Evolutionary conservation across 2,113 vertebrate species (phyloP).

Genomic region (Bagarius yarrelli): DNA sequence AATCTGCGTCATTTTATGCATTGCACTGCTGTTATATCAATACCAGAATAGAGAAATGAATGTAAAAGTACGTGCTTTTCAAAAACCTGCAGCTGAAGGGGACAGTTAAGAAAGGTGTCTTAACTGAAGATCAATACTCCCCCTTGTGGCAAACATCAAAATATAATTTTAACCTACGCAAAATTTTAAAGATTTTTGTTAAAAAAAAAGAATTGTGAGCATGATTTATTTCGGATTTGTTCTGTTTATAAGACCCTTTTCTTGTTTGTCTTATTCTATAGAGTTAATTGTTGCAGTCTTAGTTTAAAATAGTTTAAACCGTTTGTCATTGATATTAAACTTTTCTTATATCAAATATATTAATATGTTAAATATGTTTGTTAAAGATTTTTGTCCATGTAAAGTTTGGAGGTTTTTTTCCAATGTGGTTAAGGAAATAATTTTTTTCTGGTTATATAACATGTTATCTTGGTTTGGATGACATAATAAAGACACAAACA

Average conservation of each 20-base stretch:
- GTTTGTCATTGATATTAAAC: conserved; percentile 13
- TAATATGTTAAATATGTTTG: conserved; percentile 2
- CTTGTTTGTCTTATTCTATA: not conserved
- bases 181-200: not conserved
- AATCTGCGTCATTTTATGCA: not conserved
- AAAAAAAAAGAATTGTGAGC: not conserved
- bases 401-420: conserved; percentile 49
- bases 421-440: conserved; percentile 54
- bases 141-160: conserved; percentile 40
- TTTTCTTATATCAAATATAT: conserved; percentile 32
- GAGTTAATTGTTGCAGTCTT: conserved; percentile 20
- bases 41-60: not conserved
- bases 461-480: conserved; percentile 37
- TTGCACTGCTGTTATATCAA: not conserved
- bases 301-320: conserved; percentile 1
- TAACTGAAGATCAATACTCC: conserved; percentile 38
- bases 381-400: not conserved
- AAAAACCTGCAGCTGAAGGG: not conserved
- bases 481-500: conserved; percentile 50
- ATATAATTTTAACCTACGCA: not conserved
- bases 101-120: not conserved
- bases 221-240: not conserved
- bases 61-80: not conserved
- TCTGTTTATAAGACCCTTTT: not conserved
- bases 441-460: conserved; percentile 42